phyloP scores from a whole-genome alignment of 2,113 vertebrate genomes.

The Myotis yumanensis region DNA sequence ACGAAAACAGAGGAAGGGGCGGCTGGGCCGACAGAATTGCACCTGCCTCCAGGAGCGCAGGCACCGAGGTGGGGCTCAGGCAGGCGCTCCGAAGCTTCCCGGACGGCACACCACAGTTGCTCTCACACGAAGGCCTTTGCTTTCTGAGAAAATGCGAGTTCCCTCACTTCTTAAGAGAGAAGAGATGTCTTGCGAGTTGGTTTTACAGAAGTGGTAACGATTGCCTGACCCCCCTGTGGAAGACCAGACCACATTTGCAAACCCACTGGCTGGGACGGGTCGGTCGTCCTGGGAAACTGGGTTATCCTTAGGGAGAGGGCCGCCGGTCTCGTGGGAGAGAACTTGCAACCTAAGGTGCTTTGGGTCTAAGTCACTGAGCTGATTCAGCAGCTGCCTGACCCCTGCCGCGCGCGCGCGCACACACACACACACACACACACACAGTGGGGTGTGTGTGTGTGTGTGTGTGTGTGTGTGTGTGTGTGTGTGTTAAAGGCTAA shows the following conservation, averaged over 20 bases:
- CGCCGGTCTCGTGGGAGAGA: not conserved
- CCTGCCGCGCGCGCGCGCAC: not conserved
- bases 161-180: not conserved
- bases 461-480: too few relatives aligned
- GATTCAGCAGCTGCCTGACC: not conserved
- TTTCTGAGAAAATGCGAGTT: constrained; percentile 56
- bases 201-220: constrained; percentile 57
- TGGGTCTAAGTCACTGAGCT: not conserved
- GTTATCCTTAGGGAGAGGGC: not conserved
- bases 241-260: constrained; percentile 32
- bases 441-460: too few relatives aligned
- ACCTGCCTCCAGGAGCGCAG: not conserved
- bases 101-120: not conserved
- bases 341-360: not conserved
- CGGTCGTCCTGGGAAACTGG: not conserved
- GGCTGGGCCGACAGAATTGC: not conserved
- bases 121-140: not conserved
- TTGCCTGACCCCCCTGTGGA: constrained; percentile 30
- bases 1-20: not conserved
- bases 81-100: not conserved
- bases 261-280: not conserved
- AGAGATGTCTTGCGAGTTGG: not conserved
- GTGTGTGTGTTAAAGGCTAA: too few relatives aligned
- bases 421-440: not conserved
- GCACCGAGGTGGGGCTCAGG: not conserved